phyloP scores from a whole-genome alignment of 2,888 invertebrate species.

The Ophioninae sp. region DNA sequence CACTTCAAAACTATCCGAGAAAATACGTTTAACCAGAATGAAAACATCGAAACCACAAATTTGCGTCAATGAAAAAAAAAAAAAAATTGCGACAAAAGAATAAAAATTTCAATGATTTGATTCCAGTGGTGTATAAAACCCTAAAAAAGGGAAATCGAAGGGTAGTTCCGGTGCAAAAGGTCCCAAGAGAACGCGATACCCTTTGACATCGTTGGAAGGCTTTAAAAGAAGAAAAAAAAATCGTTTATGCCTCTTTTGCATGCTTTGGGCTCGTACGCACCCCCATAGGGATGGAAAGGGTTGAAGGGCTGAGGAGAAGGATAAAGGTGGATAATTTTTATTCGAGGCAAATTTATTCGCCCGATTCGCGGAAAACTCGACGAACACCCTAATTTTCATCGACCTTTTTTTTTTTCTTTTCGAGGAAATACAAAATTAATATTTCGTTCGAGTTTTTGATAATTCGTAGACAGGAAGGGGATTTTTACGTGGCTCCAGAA shows the following conservation, averaged over 20 bases:
- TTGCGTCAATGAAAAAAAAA: background rate
- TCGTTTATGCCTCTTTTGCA: background rate
- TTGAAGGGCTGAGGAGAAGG: background rate
- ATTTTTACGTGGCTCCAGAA: constrained; percentile 1
- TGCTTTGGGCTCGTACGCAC: background rate
- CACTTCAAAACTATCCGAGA: too few relatives aligned
- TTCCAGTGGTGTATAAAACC: background rate
- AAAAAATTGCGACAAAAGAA: background rate
- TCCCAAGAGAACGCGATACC: background rate
- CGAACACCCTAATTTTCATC: constrained; percentile 44
- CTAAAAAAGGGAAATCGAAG: background rate
- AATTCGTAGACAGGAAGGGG: background rate
- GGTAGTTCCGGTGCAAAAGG: background rate
- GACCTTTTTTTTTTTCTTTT: constrained; percentile 28
- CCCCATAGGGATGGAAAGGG: background rate
- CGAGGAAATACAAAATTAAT: constrained; percentile 39
- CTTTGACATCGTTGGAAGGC: background rate
- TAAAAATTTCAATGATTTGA: background rate
- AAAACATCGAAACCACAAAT: background rate
- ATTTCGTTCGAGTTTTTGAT: constrained; percentile 9
- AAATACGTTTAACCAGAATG: too few relatives aligned
- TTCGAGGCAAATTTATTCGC: constrained; percentile 35
- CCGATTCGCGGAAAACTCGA: constrained; percentile 38
- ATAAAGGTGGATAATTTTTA: background rate
- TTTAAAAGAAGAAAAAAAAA: background rate